A percentile compares a stretch with the other conserved stretches of the same genome.
Conservation (phyloP, 2,797 vertebrate species). For the Salarias fasciatus region DNA sequence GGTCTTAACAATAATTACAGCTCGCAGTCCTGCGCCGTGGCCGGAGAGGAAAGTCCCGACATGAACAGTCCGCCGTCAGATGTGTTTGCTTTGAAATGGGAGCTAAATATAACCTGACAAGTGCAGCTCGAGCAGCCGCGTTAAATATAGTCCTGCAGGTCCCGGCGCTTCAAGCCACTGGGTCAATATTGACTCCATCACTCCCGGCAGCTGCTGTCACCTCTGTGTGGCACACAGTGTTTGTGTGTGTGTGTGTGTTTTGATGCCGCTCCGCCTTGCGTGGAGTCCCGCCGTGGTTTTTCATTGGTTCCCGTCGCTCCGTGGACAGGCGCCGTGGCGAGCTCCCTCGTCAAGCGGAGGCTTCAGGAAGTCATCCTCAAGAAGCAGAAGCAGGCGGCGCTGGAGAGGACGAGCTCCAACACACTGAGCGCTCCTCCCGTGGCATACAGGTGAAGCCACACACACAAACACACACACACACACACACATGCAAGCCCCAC, state of each 20-base stretch:
- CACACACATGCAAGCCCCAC: no score
- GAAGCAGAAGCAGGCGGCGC: conserved; percentile 91
- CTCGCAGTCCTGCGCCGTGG: conserved; percentile 17
- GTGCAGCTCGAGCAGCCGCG: conserved; percentile 38
- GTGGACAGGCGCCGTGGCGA: conserved; percentile 91
- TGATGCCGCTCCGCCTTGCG: no score
- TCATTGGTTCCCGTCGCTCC: conserved; percentile 21
- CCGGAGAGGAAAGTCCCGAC: conserved; percentile 50
- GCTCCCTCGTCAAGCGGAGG: conserved; percentile 94
- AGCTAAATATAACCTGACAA: conserved; percentile 66
- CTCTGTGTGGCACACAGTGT: conserved; percentile 35
- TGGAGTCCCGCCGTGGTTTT: background rate
- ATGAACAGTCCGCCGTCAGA: conserved; percentile 15
- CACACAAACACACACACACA: background rate
- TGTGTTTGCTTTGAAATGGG: conserved; percentile 53
- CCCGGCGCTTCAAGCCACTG: conserved; percentile 56
- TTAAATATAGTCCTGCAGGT: conserved; percentile 66
- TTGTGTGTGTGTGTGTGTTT: no score
- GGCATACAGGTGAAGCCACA: conserved; percentile 86
- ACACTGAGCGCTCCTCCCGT: conserved; percentile 80
- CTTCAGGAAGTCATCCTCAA: conserved; percentile 94
- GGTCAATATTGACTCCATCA: conserved; percentile 80
- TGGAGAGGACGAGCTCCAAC: conserved; percentile 87
- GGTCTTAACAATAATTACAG: conserved; percentile 24
- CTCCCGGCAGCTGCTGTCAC: conserved; percentile 61